Base-by-base conservation (phyloP, 2,888 invertebrate genomes). In the Troilus luridus region DNA sequence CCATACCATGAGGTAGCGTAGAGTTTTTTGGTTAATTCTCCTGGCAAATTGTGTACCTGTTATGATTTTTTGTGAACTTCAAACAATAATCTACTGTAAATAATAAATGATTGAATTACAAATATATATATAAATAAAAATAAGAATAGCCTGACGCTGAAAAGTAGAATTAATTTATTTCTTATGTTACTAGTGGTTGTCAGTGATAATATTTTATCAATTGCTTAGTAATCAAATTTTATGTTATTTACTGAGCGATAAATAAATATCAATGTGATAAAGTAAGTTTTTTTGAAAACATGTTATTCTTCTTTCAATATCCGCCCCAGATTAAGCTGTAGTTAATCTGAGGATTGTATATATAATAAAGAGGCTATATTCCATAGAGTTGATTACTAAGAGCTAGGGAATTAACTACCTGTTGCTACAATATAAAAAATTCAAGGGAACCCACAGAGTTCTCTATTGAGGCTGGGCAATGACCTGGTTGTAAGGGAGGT, bases 361-460 rank as follows among this genome's bases (percentile, higher is more conserved):
- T 72, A 72, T 72, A 27, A 72, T 72, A 27, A 67, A 72, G 27
- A 27, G 72, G 27, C 24, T 24, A 67, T 67, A 17, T 27, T 72
- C 27, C 72, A 72, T 72, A 72, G 6, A 27, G 72, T 72, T 72
- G 27, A 72, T 72, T 72, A 72, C 72, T 14, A 27, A 56, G 85
- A 21, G 17, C 85, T n/a, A 56, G 85, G 21, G 56, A 85, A 85
- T 85, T 85, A 85, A 85, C 85, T 85, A 85, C 85, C 85, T 85
- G 85, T 85, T 85, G 85, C 54, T 85, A 0, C 54, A 21, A 56
- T 85, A 56, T 85, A 85, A 85, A 85, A 85, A 85, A 85, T 85
- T 85, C 85, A 85, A 8, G 54, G 85, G 19, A 56, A 85, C 85
- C 72, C 72, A 85, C 56, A 85, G 85, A n/a, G 54, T 56, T 56